phyloP scores from a whole-genome alignment of 2,888 invertebrate species.

The Epinotia nisella region DNA sequence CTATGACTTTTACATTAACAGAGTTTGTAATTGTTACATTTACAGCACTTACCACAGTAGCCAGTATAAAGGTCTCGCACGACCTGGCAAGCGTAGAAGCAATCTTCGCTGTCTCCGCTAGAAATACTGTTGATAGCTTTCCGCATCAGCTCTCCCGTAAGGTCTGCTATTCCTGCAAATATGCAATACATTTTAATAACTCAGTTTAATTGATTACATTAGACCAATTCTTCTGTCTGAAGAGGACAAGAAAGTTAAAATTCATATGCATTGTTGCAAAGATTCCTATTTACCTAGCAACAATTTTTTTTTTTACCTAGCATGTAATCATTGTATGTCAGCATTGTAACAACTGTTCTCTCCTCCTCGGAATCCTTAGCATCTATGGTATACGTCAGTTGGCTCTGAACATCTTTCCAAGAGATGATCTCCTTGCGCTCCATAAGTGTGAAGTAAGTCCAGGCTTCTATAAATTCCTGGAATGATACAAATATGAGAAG shows the following conservation, averaged over 20 bases:
- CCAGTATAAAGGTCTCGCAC: slow-evolving; percentile 88
- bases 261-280: too few relatives aligned
- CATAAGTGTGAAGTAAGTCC: slow-evolving; percentile 90
- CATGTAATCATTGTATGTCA: slow-evolving; percentile 85
- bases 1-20: too few relatives aligned
- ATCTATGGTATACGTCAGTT: slow-evolving; percentile 73
- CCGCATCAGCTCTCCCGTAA: slow-evolving; percentile 96
- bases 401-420: slow-evolving; percentile 84
- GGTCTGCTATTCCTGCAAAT: slow-evolving; percentile 88
- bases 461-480: slow-evolving; percentile 95
- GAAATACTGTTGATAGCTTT: slow-evolving; percentile 93
- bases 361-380: slow-evolving; percentile 51
- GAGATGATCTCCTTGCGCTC: slow-evolving; percentile 84
- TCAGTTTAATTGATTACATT: too few relatives aligned
- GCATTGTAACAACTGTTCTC: slow-evolving; percentile 60
- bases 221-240: too few relatives aligned
- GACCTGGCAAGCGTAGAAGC: slow-evolving; percentile 88
- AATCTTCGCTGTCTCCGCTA: slow-evolving; percentile 89
- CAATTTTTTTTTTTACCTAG: too few relatives aligned
- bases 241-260: too few relatives aligned
- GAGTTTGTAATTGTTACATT: not conserved
- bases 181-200: not conserved
- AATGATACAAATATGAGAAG: slow-evolving; percentile 53
- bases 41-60: slow-evolving; percentile 79
- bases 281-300: too few relatives aligned